Base-by-base conservation (phyloP, 2,797 vertebrate genomes). In the Esox masquinongy region DNA sequence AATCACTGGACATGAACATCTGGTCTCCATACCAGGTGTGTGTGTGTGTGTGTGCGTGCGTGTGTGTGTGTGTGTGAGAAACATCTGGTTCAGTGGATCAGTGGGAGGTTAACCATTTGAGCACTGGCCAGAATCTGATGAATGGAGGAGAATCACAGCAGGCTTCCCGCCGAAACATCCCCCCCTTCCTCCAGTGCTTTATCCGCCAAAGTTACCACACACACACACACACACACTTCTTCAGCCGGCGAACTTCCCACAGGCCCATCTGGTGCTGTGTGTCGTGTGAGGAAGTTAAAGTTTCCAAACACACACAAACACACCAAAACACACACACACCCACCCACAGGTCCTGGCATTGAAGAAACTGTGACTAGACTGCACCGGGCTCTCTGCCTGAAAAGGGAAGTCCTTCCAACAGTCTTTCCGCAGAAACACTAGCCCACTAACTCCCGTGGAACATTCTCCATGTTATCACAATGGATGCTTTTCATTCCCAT, bases 381-480 rank as follows among this genome's bases (percentile, higher is more conserved):
- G 78, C 80, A 86, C 71, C 76, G 80, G 74, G 34, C 67, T 80
- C 72, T 82, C 74, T 53, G 22, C 77, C 79, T 50, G 81, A 86
- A 83, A 67, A 79, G 81, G 83, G 81, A 86, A 82, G 74, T 76
- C 2, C 0, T 50, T 73, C 75, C 80, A 66, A 79, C 74, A 49
- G 61, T 70, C 49, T 43, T n/a, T 12, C 73, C 63, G 49, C 59
- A 74, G 59, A 66, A 22, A 68, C 12, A 50, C 53, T 14, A 24
- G 47, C 43, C 66, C 43, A 82, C 1, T 72, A 11, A 74, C 34
- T 12, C 68, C 36, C 5, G 68, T 36, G 63, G n/a, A 73, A 39
- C 59, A 68, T 50, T 49, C 49, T 50, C 66, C 31, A 31, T 61
- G 15, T 17, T 70, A 64, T 49, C 39, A 14, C 17, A 39, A 34